Evolutionary conservation across 1,140 invertebrate species (phyloP).

Genomic region (Pogonomyrmex californicus): DNA sequence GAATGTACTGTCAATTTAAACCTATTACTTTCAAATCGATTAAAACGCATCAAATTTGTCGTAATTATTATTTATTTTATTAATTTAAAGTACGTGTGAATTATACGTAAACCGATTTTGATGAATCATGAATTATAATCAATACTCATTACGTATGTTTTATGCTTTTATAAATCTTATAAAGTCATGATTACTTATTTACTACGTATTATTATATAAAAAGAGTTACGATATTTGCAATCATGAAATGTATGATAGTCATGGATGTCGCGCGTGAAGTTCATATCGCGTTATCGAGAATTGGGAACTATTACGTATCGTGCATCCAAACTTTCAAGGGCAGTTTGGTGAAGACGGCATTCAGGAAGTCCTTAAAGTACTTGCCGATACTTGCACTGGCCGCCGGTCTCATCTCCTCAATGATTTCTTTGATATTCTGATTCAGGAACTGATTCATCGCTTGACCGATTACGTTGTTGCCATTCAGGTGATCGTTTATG

Average conservation of each 20-base stretch:
- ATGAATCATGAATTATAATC: not conserved
- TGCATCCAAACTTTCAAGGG: conserved; percentile 93
- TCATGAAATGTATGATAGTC: conserved; percentile 2
- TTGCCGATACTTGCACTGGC: conserved; percentile 91
- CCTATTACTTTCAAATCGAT: not conserved
- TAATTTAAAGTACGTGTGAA: not conserved
- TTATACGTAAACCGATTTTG: not conserved
- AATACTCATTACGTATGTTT: not conserved
- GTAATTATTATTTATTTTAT: not conserved
- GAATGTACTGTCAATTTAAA: not conserved
- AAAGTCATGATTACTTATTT: not conserved
- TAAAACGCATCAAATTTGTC: not conserved
- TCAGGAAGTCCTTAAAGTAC: conserved; percentile 93
- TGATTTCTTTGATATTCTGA: conserved; percentile 94
- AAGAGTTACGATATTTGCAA: not conserved
- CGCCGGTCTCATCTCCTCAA: conserved; percentile 94
- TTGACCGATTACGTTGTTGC: conserved; percentile 92
- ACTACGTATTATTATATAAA: not conserved
- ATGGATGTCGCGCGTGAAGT: not conserved
- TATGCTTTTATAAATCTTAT: not conserved
- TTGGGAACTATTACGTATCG: conserved; percentile 77
- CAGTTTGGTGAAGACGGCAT: conserved; percentile 92
- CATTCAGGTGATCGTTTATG: conserved; percentile 90
- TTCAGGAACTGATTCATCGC: conserved; percentile 95
- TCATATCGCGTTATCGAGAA: not conserved